A percentile compares a stretch with the other conserved stretches of the same genome.
Evolutionary conservation across 2,888 invertebrate genomes (phyloP).

Genomic region (Phasia obesa): DNA sequence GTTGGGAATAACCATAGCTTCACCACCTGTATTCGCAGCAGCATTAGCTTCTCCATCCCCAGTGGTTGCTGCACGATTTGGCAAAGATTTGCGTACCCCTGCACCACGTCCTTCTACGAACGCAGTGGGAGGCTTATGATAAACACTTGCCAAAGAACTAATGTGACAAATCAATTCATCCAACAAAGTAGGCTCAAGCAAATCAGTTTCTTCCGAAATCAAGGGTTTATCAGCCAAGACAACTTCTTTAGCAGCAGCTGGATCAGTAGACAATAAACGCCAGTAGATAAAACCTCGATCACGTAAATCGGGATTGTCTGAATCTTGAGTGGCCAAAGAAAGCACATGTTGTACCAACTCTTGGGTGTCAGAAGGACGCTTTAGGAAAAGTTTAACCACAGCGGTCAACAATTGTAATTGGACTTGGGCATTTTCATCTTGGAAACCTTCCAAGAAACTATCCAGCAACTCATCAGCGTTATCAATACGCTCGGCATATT

Average conservation of each 20-base stretch:
- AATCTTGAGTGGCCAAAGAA: conserved; percentile 93
- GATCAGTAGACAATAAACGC: conserved; percentile 98
- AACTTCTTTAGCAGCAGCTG: conserved; percentile 99
- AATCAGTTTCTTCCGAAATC: conserved; percentile 99
- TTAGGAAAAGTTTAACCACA: conserved; percentile 98
- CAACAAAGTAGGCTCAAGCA: conserved; percentile 97
- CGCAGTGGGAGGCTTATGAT: conserved; percentile 99
- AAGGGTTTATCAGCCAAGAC: conserved; percentile 99
- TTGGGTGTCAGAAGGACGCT: conserved; percentile 98
- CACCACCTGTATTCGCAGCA: conserved; percentile 76
- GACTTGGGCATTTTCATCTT: conserved; percentile 97
- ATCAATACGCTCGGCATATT: conserved; percentile 99
- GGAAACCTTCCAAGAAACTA: conserved; percentile 98
- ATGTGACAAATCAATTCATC: conserved; percentile 99
- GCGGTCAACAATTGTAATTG: conserved; percentile 98
- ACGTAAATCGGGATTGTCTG: conserved; percentile 98
- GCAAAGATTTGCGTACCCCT: conserved; percentile 91
- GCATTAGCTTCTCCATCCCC: conserved; percentile 75
- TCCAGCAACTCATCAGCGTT: conserved; percentile 99
- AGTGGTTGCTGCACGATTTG: conserved; percentile 84
- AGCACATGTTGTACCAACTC: conserved; percentile 98
- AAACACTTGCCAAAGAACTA: conserved; percentile 98
- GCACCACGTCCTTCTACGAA: conserved; percentile 96
- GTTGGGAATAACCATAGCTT: conserved; percentile 87
- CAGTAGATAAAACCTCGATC: conserved; percentile 99